Conservation (phyloP, 2,888 invertebrate species). For the Notodonta ziczac region DNA sequence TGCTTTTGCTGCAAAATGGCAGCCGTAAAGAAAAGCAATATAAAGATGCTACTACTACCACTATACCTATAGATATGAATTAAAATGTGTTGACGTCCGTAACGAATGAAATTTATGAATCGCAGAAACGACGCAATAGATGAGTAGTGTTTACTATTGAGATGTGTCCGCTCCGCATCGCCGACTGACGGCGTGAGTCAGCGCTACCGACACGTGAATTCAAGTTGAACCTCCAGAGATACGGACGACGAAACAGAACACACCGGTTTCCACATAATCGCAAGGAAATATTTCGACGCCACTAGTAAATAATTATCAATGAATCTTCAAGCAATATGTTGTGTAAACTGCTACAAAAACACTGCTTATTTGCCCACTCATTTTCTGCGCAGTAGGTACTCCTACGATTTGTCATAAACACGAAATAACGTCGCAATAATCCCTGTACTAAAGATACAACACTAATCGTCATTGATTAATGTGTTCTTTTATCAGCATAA, state of each 20-base stretch:
- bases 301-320: background rate
- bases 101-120: constrained; percentile 31
- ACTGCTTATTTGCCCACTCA: background rate
- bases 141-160: constrained; percentile 47
- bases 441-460: constrained; percentile 10
- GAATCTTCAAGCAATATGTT: background rate
- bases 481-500: background rate
- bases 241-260: constrained; percentile 26
- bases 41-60: constrained; percentile 6
- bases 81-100: constrained; percentile 14
- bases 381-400: constrained; percentile 21
- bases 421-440: constrained; percentile 20
- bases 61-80: background rate
- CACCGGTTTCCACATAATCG: constrained; percentile 5
- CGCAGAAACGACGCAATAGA: constrained; percentile 49
- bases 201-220: constrained; percentile 60
- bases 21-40: background rate
- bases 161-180: constrained; percentile 28
- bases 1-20: too few relatives aligned
- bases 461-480: background rate
- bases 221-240: constrained; percentile 66
- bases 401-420: constrained; percentile 18
- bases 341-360: too few relatives aligned
- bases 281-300: constrained; percentile 6
- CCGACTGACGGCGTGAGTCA: constrained; percentile 57